Conservation (phyloP, 2,888 invertebrate species). For the Xestoiulus laeticollis region DNA sequence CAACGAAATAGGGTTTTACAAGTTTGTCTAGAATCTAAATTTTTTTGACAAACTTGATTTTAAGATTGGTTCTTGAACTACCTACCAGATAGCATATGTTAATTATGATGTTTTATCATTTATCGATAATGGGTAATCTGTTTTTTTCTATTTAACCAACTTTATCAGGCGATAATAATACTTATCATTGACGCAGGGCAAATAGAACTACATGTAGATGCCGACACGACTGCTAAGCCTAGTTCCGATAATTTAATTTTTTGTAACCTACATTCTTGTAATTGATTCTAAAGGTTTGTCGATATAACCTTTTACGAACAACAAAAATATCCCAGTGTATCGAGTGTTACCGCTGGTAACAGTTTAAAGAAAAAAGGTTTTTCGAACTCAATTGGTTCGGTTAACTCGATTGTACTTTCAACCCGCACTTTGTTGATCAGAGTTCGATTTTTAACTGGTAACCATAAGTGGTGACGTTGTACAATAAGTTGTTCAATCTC, state of each 20-base stretch:
- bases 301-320: neutral
- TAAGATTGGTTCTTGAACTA: neutral
- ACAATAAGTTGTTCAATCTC: neutral
- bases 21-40: too few species aligned
- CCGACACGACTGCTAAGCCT: neutral
- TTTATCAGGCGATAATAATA: neutral
- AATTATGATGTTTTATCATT: neutral
- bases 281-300: neutral
- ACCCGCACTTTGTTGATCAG: neutral
- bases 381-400: too few species aligned
- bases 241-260: neutral
- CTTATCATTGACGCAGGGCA: neutral
- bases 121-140: neutral
- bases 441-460: neutral
- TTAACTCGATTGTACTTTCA: neutral
- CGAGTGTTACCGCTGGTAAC: neutral
- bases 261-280: neutral
- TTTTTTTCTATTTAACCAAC: neutral
- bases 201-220: neutral
- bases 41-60: too few species aligned
- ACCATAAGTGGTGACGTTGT: neutral
- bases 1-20: too few species aligned
- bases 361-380: neutral
- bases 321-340: neutral
- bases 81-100: too few species aligned